phyloP scores from a whole-genome alignment of 2,888 invertebrate species.

The Acleris holmiana region DNA sequence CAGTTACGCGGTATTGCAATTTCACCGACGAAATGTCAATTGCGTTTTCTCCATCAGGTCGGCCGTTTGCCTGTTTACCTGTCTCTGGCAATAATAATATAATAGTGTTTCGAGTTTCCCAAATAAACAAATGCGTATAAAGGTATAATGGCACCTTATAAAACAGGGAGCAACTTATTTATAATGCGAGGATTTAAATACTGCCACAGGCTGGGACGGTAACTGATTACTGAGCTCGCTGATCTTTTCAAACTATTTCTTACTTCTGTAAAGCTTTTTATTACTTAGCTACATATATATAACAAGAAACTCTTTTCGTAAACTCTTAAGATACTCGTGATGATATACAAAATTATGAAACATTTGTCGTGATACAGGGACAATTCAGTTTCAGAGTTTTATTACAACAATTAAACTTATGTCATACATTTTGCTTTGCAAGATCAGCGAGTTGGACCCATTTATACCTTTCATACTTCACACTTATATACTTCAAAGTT shows the following conservation, averaged over 20 bases:
- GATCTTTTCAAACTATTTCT: not conserved
- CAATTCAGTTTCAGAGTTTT: too few relatives aligned
- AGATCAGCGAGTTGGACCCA: conserved; percentile 53
- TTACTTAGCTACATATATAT: not conserved
- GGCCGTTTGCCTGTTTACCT: too few relatives aligned
- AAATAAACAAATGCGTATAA: conserved; percentile 45
- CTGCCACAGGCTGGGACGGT: conserved; percentile 59
- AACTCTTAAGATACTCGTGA: too few relatives aligned
- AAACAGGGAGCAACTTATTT: conserved; percentile 20
- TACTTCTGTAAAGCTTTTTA: not conserved
- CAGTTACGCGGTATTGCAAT: too few relatives aligned
- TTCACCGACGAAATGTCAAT: too few relatives aligned
- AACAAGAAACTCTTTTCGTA: too few relatives aligned
- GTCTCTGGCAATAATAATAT: too few relatives aligned
- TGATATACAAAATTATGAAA: too few relatives aligned
- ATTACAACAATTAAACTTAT: too few relatives aligned
- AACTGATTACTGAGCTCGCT: conserved; percentile 11
- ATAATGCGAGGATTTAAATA: conserved; percentile 27
- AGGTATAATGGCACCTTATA: conserved; percentile 47
- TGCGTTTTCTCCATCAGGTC: not conserved
- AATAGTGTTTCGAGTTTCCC: conserved; percentile 47
- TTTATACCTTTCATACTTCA: conserved; percentile 60
- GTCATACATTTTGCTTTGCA: not conserved
- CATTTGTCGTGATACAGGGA: too few relatives aligned
- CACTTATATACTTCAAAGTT: conserved; percentile 58